Evolutionary conservation across 2,888 invertebrate genomes (phyloP), one percentile per base, ranked within the genome.

Genomic region (Lochmaea crataegi): DNA sequence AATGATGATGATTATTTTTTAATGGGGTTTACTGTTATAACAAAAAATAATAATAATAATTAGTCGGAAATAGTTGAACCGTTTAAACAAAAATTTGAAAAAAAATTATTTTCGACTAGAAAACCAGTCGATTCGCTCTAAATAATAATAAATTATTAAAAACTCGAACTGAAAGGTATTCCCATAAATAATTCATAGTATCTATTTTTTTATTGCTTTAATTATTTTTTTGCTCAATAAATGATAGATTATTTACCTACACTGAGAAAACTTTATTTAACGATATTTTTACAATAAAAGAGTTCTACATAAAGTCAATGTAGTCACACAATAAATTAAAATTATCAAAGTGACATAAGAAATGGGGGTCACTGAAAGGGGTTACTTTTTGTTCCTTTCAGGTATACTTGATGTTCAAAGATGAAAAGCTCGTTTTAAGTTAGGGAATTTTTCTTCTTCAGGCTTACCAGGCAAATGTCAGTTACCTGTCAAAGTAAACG

Each of bases 1-100:
- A 45, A 45, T 12, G 4, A 45, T 12, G 60, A 32, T 38, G 60
- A 60, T 60, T 60, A 60, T 32, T 60, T 60, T 60, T 60, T 60
- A 60, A 60, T 38, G 1, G 32, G 12, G 1, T 38, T 3, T 38
- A 45, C 45, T 14, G 14, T 45, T 11, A 45, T 12, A 2, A 12
- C 10, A 45, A 12, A 32, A 32, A 32, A 32, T 32, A 12, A 38
- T 38, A n/a, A n/a, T n/a, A 16, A 38, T 60, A 32, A 16, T 60
- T 38, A 22, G 12, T 6, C 10, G 18, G n/a, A 60, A 60, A 38
- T 60, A 14, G 38, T 16, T 38, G 32, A 60, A 60, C 60, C 60
- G 60, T 60, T 60, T 60, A 32, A 60, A 38, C 38, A 38, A 32
- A 38, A 11, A 12, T n/a, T 32, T 38, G 14, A 38, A 38, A 53